Conservation (phyloP, 2,113 vertebrate species). For the Camelus dromedarius region DNA sequence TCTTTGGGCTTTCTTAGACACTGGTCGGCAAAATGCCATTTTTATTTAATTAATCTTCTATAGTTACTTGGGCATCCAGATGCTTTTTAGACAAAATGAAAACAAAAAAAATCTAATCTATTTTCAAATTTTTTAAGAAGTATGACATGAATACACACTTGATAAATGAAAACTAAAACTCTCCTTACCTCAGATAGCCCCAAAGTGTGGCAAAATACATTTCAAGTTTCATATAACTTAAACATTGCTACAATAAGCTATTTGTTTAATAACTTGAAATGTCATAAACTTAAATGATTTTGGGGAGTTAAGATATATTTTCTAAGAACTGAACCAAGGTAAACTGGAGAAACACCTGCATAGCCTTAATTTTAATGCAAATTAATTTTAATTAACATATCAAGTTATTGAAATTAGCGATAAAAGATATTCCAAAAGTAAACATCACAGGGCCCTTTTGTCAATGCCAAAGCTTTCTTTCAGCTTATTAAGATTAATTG, state of each 20-base stretch:
- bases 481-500: conserved; percentile 59
- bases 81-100: background rate
- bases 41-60: conserved; percentile 33
- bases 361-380: conserved; percentile 27
- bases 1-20: conserved; percentile 5
- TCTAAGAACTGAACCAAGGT: conserved; percentile 4
- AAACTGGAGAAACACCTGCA: background rate
- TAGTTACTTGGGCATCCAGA: background rate
- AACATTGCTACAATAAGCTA: background rate
- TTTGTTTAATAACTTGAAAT: background rate
- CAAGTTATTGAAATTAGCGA: background rate
- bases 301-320: background rate
- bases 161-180: conserved; percentile 23
- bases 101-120: background rate
- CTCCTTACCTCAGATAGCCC: background rate
- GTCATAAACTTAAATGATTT: conserved; percentile 35
- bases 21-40: background rate
- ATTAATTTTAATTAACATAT: conserved; percentile 18
- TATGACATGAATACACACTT: background rate
- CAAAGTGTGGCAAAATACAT: background rate
- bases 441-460: conserved; percentile 8
- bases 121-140: background rate
- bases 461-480: conserved; percentile 23
- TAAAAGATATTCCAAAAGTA: conserved; percentile 52
- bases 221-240: conserved; percentile 12